These are phyloP conservation scores for Xenopus petersii DNA, from an alignment of 2,797 vertebrate genomes.

Conservation along the genomic window DNA sequence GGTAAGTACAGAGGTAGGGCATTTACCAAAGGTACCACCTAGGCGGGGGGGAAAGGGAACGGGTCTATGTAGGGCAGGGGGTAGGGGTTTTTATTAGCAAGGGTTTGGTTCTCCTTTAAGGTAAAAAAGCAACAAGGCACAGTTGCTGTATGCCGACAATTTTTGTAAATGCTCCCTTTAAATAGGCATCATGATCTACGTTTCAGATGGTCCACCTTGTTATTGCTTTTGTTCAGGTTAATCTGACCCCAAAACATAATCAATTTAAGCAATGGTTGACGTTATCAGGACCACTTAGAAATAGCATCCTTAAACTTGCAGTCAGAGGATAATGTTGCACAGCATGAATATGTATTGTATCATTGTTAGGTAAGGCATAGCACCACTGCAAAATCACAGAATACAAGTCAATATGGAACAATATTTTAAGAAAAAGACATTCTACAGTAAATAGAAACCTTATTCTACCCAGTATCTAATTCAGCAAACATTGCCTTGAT, in stretches of 20 bases:
- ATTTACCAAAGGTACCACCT: too few species aligned
- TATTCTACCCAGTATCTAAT: too few species aligned
- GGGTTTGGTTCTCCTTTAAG: too few species aligned
- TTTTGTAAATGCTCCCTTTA: not conserved
- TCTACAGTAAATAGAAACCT: too few species aligned
- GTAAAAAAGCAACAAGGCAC: not conserved
- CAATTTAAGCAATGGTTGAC: slow-evolving; percentile 51
- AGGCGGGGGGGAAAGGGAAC: too few species aligned
- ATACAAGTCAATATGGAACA: too few species aligned
- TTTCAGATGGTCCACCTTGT: not conserved
- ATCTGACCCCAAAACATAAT: slow-evolving; percentile 28
- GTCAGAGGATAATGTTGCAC: slow-evolving; percentile 60
- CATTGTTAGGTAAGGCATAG: slow-evolving; percentile 55
- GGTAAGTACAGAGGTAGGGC: too few species aligned
- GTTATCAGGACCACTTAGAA: slow-evolving; percentile 44
- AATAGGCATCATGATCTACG: slow-evolving; percentile 2
- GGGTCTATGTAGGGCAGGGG: too few species aligned
- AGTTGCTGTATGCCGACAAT: slow-evolving; percentile 18
- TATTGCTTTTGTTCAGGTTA: slow-evolving; percentile 8
- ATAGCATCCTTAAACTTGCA: not conserved
- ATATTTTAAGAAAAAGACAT: too few species aligned
- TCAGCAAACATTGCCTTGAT: too few species aligned
- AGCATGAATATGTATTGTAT: slow-evolving; percentile 49
- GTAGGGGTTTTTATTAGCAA: too few species aligned
- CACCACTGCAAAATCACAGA: slow-evolving; percentile 56